These are phyloP conservation scores for Heptranchias perlo DNA, from an alignment of 2,113 vertebrate genomes.

Conservation along the genomic window DNA sequence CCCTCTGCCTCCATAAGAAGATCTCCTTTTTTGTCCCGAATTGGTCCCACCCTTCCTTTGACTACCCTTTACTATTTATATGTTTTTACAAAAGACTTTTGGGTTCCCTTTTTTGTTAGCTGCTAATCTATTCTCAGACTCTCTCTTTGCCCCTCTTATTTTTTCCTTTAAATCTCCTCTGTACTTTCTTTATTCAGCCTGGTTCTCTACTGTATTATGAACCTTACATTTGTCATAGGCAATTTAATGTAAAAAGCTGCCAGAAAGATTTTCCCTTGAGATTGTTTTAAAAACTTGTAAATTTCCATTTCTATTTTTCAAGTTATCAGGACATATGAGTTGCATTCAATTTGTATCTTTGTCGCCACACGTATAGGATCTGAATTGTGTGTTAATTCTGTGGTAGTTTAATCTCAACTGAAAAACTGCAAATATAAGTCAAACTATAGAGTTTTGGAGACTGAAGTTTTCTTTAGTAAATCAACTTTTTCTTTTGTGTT, in stretches of 20 bases:
- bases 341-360: neutral
- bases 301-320: neutral
- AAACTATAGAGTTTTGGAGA: neutral
- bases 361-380: neutral
- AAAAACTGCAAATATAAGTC: conserved; percentile 4
- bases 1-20: too few species aligned
- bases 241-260: neutral
- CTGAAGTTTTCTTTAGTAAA: neutral
- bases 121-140: too few species aligned
- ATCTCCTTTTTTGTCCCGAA: too few species aligned
- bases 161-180: too few species aligned
- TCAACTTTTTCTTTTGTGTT: neutral
- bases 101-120: too few species aligned
- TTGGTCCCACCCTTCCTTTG: too few species aligned
- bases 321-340: neutral
- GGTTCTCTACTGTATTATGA: too few species aligned
- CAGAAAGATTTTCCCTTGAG: neutral
- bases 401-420: neutral
- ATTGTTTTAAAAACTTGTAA: neutral
- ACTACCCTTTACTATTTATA: too few species aligned
- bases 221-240: too few species aligned
- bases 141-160: too few species aligned
- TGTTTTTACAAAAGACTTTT: too few species aligned
- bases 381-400: neutral
- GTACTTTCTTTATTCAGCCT: too few species aligned